Evolutionary conservation across 2,113 vertebrate species (phyloP).

Genomic region (Arenaria interpres): DNA sequence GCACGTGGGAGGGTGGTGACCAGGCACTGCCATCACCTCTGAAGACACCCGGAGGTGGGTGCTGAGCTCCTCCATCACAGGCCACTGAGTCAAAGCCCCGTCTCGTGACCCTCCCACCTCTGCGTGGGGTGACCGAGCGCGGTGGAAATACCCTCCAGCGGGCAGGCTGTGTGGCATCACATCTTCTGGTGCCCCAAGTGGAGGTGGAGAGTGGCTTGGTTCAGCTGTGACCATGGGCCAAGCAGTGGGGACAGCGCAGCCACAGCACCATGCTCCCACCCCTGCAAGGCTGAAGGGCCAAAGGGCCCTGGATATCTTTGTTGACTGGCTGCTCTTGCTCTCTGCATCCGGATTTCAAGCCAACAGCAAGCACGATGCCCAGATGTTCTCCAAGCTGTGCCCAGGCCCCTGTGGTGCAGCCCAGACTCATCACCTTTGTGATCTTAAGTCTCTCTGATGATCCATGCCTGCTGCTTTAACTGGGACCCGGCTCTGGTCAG

Average conservation of each 20-base stretch:
- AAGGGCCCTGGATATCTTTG: not conserved
- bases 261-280: not conserved
- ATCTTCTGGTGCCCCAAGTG: not conserved
- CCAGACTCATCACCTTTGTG: not conserved
- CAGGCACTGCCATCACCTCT: not conserved
- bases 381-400: not conserved
- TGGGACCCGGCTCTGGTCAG: not conserved
- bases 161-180: fast-evolving
- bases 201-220: not conserved
- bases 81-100: not conserved
- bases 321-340: not conserved
- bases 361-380: not conserved
- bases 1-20: not conserved
- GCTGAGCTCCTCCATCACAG: not conserved
- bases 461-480: not conserved
- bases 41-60: not conserved
- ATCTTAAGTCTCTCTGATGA: not conserved
- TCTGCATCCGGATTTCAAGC: not conserved
- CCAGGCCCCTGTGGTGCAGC: not conserved
- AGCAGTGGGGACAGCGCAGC: fast-evolving
- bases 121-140: fast-evolving
- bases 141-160: not conserved
- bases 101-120: not conserved
- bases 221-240: not conserved
- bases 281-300: no score